phyloP scores from a whole-genome alignment of 2,113 vertebrate species.

The Acrocephalus arundinaceus region DNA sequence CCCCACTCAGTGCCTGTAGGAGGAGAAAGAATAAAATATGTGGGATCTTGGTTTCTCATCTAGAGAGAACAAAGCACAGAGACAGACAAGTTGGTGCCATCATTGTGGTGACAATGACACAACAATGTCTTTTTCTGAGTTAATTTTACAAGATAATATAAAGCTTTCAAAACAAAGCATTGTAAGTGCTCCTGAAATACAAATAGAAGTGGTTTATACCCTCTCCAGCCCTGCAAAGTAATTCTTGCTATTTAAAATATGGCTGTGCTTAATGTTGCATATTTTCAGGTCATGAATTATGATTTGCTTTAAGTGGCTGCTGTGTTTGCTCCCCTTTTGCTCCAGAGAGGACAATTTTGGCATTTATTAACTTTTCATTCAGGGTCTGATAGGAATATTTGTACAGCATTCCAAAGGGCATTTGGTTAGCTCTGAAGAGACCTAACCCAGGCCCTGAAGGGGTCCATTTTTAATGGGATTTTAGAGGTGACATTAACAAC shows the following conservation, averaged over 20 bases:
- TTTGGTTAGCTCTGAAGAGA: not conserved
- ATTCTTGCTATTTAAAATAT: not conserved
- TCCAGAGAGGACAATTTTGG: not conserved
- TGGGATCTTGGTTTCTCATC: not conserved
- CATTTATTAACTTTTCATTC: not conserved
- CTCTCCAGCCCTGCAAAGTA: not conserved
- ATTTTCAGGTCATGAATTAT: not conserved
- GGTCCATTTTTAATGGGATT: not conserved
- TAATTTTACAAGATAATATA: not conserved
- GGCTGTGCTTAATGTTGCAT: not conserved
- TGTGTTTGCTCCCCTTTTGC: not conserved
- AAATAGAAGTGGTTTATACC: not conserved
- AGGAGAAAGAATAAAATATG: not conserved
- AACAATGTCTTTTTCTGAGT: not conserved
- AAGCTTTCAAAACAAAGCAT: conserved; percentile 6
- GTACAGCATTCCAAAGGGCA: not conserved
- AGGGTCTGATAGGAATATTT: not conserved
- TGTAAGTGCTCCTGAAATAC: not conserved
- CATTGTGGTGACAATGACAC: not conserved
- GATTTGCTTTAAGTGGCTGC: not conserved
- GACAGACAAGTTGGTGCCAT: not conserved
- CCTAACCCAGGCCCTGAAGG: not conserved
- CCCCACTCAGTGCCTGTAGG: not conserved
- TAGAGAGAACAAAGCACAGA: not conserved
- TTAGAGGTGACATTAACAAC: conserved; percentile 4